Conservation (phyloP, 2,797 vertebrate genomes). For the Coregonus suidteri region DNA sequence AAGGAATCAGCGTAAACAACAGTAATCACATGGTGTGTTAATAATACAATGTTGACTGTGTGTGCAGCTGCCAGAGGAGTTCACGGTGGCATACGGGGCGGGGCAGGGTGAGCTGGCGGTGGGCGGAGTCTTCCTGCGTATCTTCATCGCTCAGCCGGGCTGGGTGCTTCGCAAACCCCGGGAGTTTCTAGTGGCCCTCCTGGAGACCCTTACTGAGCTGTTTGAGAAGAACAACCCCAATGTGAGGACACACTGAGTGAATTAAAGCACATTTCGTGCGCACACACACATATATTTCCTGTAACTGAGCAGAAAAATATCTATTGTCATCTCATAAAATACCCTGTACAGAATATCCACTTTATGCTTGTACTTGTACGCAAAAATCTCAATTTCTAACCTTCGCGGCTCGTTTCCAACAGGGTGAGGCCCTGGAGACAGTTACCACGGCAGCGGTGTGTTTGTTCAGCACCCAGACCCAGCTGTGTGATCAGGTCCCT, state of each 20-base stretch:
- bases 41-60: background rate
- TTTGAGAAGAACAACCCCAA: constrained; percentile 97
- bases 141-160: constrained; percentile 97
- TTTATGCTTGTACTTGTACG: background rate
- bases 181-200: constrained; percentile 93
- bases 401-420: constrained; percentile 6
- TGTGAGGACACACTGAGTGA: constrained; percentile 73
- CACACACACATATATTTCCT: background rate
- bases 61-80: constrained; percentile 89
- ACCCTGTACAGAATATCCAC: background rate
- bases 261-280: no score
- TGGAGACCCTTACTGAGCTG: constrained; percentile 93
- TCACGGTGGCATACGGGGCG: constrained; percentile 88
- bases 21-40: background rate
- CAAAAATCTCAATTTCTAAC: background rate
- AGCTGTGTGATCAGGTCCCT: constrained; percentile 97
- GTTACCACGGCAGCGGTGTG: constrained; percentile 94
- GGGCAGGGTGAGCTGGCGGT: constrained; percentile 93
- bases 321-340: background rate
- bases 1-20: no score
- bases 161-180: constrained; percentile 97
- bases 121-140: constrained; percentile 95
- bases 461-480: constrained; percentile 91
- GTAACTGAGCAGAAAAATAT: background rate
- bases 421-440: constrained; percentile 96